Evolutionary conservation across 1,140 invertebrate genomes (phyloP).

Genomic region (Acyrthosiphon pisum): DNA sequence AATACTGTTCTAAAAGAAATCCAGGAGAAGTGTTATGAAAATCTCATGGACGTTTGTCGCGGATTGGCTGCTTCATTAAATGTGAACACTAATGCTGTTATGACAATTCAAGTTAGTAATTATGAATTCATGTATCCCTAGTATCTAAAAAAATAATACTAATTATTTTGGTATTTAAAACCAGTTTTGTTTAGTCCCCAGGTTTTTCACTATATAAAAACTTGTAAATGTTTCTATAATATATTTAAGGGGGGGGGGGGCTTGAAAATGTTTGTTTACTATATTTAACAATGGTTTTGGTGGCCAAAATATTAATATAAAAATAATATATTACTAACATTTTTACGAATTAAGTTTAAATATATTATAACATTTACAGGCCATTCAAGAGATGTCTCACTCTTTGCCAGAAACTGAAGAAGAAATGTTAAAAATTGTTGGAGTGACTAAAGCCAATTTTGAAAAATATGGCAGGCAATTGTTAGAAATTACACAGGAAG

Average conservation of each 20-base stretch:
- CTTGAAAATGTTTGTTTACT: not conserved
- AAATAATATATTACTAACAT: not conserved
- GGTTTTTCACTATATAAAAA: not conserved
- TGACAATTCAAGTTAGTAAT: constrained; percentile 67
- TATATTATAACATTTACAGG: constrained; percentile 64
- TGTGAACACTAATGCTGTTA: constrained; percentile 68
- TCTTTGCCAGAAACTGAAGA: constrained; percentile 76
- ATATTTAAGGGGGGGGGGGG: not conserved
- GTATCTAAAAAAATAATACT: no score
- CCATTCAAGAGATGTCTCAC: constrained; percentile 79
- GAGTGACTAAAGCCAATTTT: constrained; percentile 87
- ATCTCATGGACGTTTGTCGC: constrained; percentile 66
- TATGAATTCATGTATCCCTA: not conserved
- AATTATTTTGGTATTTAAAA: no score
- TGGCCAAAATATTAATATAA: not conserved
- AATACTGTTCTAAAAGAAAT: constrained; percentile 65
- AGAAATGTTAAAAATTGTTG: constrained; percentile 83
- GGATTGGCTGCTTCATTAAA: constrained; percentile 67
- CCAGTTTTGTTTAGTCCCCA: not conserved
- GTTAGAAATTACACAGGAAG: constrained; percentile 77
- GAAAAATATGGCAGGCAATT: constrained; percentile 83
- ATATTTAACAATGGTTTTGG: not conserved
- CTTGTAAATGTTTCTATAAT: not conserved
- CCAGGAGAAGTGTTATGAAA: constrained; percentile 66
- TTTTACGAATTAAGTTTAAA: not conserved